Evolutionary conservation across 1,140 invertebrate genomes (phyloP).

Genomic region (Brachionus calyciflorus): DNA sequence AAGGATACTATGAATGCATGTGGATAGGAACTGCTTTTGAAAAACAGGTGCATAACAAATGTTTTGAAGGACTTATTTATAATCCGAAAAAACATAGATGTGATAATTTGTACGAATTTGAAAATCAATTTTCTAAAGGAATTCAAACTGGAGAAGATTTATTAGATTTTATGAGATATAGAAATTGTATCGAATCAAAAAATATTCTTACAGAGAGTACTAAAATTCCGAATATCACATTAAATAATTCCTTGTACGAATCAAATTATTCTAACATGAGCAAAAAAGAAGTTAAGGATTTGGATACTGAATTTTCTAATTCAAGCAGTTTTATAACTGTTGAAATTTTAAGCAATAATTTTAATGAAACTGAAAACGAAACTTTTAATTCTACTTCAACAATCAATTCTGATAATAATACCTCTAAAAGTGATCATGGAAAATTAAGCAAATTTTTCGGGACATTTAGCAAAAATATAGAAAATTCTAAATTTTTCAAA

Average conservation of each 20-base stretch:
- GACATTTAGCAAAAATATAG: no score
- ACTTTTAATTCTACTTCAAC: not conserved
- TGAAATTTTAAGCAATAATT: no score
- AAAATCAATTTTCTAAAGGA: conserved; percentile 30
- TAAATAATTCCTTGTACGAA: not conserved
- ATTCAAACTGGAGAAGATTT: conserved; percentile 33
- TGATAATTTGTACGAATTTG: conserved; percentile 37
- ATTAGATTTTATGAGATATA: conserved; percentile 37
- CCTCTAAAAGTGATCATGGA: no score
- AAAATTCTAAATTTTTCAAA: no score
- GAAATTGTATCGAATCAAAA: conserved; percentile 37
- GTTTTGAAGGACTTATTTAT: not conserved
- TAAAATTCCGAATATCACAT: not conserved
- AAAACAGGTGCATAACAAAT: conserved; percentile 1
- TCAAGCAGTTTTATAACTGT: not conserved
- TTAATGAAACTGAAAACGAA: not conserved
- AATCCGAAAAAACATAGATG: conserved; percentile 42
- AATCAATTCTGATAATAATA: not conserved
- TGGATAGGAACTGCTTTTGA: conserved; percentile 39
- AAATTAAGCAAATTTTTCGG: no score
- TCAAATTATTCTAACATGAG: not conserved
- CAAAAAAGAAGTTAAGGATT: conserved; percentile 17
- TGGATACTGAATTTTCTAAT: not conserved
- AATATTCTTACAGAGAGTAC: not conserved
- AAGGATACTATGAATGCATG: conserved; percentile 38